A percentile compares a stretch with the other conserved stretches of the same genome.
Conservation (phyloP, 2,797 vertebrate genomes). For the Lindbergichthys nudifrons region DNA sequence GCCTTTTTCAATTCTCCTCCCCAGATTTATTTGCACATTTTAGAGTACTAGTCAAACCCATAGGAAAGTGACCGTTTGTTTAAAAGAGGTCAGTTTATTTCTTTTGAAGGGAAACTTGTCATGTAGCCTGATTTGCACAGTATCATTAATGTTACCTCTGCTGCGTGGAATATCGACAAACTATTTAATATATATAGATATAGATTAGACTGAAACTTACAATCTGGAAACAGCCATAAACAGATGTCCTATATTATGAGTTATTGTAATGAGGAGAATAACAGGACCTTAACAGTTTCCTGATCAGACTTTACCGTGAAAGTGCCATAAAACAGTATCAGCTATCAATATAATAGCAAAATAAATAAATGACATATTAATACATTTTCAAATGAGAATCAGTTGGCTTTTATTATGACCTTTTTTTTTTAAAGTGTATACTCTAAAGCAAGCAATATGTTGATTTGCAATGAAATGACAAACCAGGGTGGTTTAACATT, state of each 20-base stretch:
- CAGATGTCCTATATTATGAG: background rate
- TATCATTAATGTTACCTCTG: constrained; percentile 52
- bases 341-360: constrained; percentile 10
- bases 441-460: constrained; percentile 34
- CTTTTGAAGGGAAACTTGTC: constrained; percentile 36
- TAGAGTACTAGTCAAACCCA: constrained; percentile 24
- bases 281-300: background rate
- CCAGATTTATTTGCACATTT: constrained; percentile 76
- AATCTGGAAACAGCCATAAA: constrained; percentile 48
- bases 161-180: constrained; percentile 25
- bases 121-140: constrained; percentile 70
- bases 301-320: constrained; percentile 4
- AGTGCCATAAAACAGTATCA: constrained; percentile 53
- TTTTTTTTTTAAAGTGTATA: constrained; percentile 3
- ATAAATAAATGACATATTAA: constrained; percentile 2
- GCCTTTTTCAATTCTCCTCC: constrained; percentile 65
- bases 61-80: constrained; percentile 36
- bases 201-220: constrained; percentile 29
- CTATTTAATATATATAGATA: constrained; percentile 26
- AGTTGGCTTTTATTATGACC: constrained; percentile 1
- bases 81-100: constrained; percentile 43
- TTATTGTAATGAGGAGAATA: constrained; percentile 1
- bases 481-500: constrained; percentile 30
- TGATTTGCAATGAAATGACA: constrained; percentile 21
- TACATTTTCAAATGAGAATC: constrained; percentile 7